Evolutionary conservation across 2,797 vertebrate genomes (phyloP).

Genomic region (Tamandua tetradactyla): DNA sequence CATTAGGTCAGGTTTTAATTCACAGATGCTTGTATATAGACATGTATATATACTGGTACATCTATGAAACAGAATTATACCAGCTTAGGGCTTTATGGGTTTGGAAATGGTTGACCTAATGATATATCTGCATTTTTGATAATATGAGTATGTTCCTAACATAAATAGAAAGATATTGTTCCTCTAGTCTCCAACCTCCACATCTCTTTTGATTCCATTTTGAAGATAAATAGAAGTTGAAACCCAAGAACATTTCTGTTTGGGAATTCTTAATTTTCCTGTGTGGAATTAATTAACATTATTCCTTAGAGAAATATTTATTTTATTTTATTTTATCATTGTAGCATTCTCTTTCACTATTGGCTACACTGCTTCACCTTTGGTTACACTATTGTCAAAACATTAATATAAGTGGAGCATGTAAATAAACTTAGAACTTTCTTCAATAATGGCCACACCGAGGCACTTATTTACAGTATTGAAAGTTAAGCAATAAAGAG

Average conservation of each 20-base stretch:
- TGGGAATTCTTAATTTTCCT: neutral
- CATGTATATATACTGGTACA: no score
- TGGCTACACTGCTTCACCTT: no score
- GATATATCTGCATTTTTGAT: neutral
- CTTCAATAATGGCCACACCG: neutral
- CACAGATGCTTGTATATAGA: neutral
- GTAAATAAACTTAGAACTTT: neutral
- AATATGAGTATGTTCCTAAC: neutral
- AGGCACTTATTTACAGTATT: neutral
- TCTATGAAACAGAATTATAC: neutral
- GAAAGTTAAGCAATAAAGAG: neutral
- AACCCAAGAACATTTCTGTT: neutral
- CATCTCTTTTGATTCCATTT: neutral
- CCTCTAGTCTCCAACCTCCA: neutral
- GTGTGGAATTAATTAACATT: neutral
- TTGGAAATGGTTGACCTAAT: neutral
- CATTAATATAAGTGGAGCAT: neutral
- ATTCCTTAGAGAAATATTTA: neutral
- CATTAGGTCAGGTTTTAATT: neutral
- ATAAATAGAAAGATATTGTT: neutral
- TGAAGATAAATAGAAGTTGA: constrained; percentile 47
- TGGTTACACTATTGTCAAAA: neutral
- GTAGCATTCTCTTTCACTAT: neutral
- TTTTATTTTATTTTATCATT: constrained; percentile 13
- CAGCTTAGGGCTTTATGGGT: neutral